Evolutionary conservation across 2,888 invertebrate genomes (phyloP), one percentile per base, ranked within the genome.

Genomic region (Listrodromus nycthemerus): DNA sequence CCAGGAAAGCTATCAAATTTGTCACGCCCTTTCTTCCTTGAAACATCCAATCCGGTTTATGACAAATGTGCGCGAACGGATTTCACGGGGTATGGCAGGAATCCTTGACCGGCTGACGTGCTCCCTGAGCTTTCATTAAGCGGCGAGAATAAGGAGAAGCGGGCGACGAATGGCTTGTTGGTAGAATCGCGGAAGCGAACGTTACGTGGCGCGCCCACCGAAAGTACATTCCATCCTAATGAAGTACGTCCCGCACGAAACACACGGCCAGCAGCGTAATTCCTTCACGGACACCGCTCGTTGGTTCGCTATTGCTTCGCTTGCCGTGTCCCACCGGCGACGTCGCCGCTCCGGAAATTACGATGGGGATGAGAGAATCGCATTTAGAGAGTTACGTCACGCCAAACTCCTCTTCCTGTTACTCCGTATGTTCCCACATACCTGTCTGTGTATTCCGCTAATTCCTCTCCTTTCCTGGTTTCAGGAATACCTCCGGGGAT

Each of bases 181-280:
- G 27, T 67, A 41, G 66, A 55, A 55, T 45, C 19, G 41, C 27
- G n/a, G 45, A 67, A 41, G 24, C 5, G 19, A 55, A 58, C 41
- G 66, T 67, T 33, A 55, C 19, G 41, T 19, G 67, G 41, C 67
- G 45, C 66, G 21, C 66, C 76, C 30, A 30, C 30, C 16, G n/a
- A 27, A 45, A 67, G 55, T 67, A 67, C 76, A 76, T 76, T 76
- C 66, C 55, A 45, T 45, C 21, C 45, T 76, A 76, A 76, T 76
- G 76, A 76, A 76, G 66, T 67, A 58, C 37, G 45, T 24, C 55
- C 21, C 41, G 13, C 66, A 7, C 66, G 37, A 66, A 21, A 66
- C 41, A 66, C 4, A 66, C 45, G 41, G 33, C 24, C n/a, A 8
- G 63, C 27, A 13, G 16, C 50, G 21, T 41, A 55, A 41, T 76